These are phyloP conservation scores for Diploptera punctata DNA, from an alignment of 2,888 invertebrate species.

Conservation along the genomic window DNA sequence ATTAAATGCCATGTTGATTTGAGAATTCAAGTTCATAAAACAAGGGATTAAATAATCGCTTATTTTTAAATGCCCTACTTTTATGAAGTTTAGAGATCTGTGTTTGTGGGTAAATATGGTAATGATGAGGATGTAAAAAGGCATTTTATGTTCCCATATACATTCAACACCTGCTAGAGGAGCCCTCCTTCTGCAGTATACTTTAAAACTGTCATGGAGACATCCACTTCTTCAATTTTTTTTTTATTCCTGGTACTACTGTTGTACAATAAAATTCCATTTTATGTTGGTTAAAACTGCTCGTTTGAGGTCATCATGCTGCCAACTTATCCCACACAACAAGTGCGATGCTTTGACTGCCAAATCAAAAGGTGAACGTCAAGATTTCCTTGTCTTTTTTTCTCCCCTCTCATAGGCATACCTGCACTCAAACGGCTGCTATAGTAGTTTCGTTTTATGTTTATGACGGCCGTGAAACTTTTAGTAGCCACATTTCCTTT, in stretches of 20 bases:
- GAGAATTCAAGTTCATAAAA: not conserved
- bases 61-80: not conserved
- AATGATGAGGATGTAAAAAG: not conserved
- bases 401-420: not conserved
- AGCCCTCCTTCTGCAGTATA: not conserved
- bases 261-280: conserved; percentile 21
- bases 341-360: conserved; percentile 1
- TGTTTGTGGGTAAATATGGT: not conserved
- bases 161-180: not conserved
- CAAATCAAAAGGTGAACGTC: conserved; percentile 26
- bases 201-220: conserved; percentile 12
- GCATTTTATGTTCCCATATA: not conserved
- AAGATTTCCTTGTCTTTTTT: not conserved
- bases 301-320: conserved; percentile 18
- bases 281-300: conserved; percentile 25
- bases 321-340: not conserved
- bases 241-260: not conserved
- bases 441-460: conserved; percentile 18
- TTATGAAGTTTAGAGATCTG: not conserved
- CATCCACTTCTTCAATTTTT: conserved; percentile 18
- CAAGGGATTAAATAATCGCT: not conserved
- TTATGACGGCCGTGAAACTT: conserved; percentile 29
- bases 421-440: conserved; percentile 23
- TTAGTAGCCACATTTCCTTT: conserved; percentile 32
- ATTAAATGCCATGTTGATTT: not conserved